Evolutionary conservation across 1,140 invertebrate species (phyloP).

Genomic region (Lasioglossum baleicum): DNA sequence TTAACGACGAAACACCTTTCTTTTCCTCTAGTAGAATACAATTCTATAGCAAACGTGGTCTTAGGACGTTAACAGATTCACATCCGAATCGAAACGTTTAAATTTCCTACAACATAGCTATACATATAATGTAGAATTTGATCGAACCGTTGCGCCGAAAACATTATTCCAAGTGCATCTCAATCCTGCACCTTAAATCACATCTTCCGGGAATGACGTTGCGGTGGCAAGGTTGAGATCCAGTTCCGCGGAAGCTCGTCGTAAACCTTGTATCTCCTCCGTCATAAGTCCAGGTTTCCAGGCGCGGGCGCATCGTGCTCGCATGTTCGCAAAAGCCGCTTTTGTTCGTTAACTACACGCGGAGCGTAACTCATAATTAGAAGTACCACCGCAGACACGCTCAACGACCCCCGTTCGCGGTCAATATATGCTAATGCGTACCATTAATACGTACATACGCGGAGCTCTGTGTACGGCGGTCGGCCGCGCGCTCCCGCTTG

Average conservation of each 20-base stretch:
- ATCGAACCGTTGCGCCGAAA: too few species aligned
- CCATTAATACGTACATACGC: slow-evolving; percentile 51
- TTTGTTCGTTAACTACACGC: slow-evolving; percentile 56
- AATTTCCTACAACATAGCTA: too few species aligned
- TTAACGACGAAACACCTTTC: too few species aligned
- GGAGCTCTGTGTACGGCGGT: background rate
- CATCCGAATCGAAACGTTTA: too few species aligned
- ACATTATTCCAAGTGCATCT: too few species aligned
- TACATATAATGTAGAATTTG: too few species aligned
- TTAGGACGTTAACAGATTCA: too few species aligned
- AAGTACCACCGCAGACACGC: slow-evolving; percentile 63
- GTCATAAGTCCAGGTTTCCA: background rate
- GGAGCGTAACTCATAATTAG: slow-evolving; percentile 68
- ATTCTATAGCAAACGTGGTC: too few species aligned
- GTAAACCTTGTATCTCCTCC: background rate
- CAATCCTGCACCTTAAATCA: background rate
- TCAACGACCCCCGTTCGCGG: slow-evolving; percentile 55
- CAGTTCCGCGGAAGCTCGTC: background rate
- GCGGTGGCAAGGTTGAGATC: background rate
- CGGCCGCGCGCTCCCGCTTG: background rate
- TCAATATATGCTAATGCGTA: slow-evolving; percentile 62
- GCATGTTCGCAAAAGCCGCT: slow-evolving; percentile 26
- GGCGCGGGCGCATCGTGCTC: background rate
- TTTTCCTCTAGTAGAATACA: too few species aligned
- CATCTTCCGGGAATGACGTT: background rate